These are phyloP conservation scores for Ceratina australensis DNA, from an alignment of 1,140 invertebrate species.

Conservation along the genomic window DNA sequence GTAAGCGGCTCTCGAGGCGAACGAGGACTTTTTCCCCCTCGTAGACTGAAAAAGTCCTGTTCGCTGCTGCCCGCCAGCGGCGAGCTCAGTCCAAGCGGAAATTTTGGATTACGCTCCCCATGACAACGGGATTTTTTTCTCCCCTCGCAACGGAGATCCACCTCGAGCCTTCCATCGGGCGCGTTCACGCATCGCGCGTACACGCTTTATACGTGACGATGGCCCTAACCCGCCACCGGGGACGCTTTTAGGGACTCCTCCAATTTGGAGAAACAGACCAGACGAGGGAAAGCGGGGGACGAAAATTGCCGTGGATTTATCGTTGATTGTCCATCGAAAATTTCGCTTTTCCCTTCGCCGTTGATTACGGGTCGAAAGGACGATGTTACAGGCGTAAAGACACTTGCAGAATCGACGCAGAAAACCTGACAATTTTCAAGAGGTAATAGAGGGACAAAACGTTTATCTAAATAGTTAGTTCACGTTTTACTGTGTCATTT, in stretches of 20 bases:
- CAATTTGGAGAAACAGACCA: slow-evolving; percentile 71
- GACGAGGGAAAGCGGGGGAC: background rate
- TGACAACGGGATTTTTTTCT: slow-evolving; percentile 28
- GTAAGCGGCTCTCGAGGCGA: slow-evolving; percentile 51
- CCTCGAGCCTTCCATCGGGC: background rate
- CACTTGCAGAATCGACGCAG: too few species aligned
- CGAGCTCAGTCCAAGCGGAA: slow-evolving; percentile 43
- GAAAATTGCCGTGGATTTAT: slow-evolving; percentile 16
- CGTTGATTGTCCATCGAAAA: slow-evolving; percentile 8
- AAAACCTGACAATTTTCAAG: too few species aligned
- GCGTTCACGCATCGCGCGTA: slow-evolving; percentile 13
- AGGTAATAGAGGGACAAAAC: too few species aligned
- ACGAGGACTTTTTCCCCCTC: slow-evolving; percentile 34
- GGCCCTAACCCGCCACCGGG: slow-evolving; percentile 62
- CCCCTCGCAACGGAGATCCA: background rate
- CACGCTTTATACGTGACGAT: slow-evolving; percentile 41
- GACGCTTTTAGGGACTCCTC: slow-evolving; percentile 65
- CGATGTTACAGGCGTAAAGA: background rate
- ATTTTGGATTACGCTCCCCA: slow-evolving; percentile 56
- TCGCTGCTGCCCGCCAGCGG: slow-evolving; percentile 5
- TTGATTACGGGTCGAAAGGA: background rate
- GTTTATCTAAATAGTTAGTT: too few species aligned
- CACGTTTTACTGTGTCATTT: background rate
- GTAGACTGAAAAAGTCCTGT: slow-evolving; percentile 26
- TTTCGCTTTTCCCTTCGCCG: background rate